Conservation (phyloP, 1,140 invertebrate species). For the Ips typographus region DNA sequence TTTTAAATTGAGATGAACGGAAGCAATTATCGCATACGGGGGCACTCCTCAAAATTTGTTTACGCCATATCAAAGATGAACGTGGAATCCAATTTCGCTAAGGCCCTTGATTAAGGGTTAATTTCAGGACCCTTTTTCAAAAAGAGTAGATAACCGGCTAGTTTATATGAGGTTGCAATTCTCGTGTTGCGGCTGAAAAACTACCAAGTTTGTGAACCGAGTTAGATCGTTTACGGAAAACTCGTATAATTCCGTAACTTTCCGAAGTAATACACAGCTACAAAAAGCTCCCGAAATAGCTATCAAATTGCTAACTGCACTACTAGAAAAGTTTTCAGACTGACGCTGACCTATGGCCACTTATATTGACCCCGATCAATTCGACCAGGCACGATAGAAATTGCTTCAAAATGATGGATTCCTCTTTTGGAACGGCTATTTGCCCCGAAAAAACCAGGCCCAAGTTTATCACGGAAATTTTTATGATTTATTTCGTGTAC, state of each 20-base stretch:
- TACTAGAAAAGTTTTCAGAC: conserved; percentile 24
- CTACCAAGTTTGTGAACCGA: not conserved
- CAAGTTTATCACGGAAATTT: no score
- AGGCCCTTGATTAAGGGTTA: conserved; percentile 6
- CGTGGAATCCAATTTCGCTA: conserved; percentile 17
- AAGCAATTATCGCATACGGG: not conserved
- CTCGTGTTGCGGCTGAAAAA: not conserved
- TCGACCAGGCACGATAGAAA: conserved; percentile 9
- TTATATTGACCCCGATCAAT: conserved; percentile 23
- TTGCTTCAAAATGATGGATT: conserved; percentile 4
- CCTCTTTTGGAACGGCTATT: no score
- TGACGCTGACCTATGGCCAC: conserved; percentile 20
- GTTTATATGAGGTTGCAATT: not conserved
- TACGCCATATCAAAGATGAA: conserved; percentile 14
- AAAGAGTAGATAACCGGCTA: no score
- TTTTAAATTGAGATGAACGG: conserved; percentile 20
- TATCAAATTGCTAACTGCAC: conserved; percentile 24
- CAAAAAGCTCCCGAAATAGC: conserved; percentile 13
- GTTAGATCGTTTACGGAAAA: conserved; percentile 4
- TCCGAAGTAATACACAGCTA: conserved; percentile 1
- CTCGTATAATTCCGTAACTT: conserved; percentile 1
- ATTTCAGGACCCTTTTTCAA: not conserved
- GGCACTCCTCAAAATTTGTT: conserved; percentile 12
- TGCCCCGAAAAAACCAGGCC: no score
- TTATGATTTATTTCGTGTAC: no score